Conservation (phyloP, 2,113 vertebrate genomes). For the Scolopax mira region DNA sequence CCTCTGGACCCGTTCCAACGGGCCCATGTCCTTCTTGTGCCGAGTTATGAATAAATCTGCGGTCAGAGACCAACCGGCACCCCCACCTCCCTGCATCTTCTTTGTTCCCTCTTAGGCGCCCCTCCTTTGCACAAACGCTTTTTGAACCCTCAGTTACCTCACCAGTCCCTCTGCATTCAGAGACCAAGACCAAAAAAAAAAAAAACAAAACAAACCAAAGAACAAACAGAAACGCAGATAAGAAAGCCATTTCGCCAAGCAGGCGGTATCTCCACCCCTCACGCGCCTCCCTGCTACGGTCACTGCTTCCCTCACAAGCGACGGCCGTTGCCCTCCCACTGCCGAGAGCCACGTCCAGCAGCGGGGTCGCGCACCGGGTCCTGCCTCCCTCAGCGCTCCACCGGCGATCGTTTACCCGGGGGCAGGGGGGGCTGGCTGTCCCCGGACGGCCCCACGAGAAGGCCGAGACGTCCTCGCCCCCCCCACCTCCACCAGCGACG, state of each 20-base stretch:
- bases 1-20: background rate
- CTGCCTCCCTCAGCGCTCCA: background rate
- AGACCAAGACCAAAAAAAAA: no score
- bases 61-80: rapidly evolving
- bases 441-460: background rate
- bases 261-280: rapidly evolving
- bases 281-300: rapidly evolving
- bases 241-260: rapidly evolving
- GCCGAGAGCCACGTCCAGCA: background rate
- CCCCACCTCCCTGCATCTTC: rapidly evolving
- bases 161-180: rapidly evolving
- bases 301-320: rapidly evolving
- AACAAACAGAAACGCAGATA: rapidly evolving
- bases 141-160: background rate
- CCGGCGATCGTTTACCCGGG: rapidly evolving
- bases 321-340: no score
- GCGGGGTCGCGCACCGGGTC: rapidly evolving
- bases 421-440: background rate
- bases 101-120: background rate
- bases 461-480: background rate
- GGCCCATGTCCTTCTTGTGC: no score
- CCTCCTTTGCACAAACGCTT: background rate
- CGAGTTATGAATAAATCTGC: no score
- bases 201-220: no score
- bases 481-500: background rate